Evolutionary conservation across 2,888 invertebrate species (phyloP).

Genomic region (Platycheirus albimanus): DNA sequence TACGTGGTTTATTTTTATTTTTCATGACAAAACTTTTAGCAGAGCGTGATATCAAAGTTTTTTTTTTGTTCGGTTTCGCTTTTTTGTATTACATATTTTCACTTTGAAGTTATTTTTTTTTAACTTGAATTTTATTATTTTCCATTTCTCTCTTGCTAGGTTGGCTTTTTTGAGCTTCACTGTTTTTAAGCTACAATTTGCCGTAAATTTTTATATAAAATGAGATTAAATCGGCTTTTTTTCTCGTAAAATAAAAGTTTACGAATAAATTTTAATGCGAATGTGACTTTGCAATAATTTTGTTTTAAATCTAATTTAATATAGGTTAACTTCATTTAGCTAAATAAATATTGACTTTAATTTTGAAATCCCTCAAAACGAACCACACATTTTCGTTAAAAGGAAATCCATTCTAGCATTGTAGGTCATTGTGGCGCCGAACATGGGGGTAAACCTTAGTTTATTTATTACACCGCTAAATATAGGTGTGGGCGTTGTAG

Average conservation of each 20-base stretch:
- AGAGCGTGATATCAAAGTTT: conserved; percentile 36
- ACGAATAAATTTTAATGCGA: neutral
- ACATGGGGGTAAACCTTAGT: conserved; percentile 53
- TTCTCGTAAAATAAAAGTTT: neutral
- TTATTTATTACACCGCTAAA: conserved; percentile 50
- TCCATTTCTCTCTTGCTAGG: neutral
- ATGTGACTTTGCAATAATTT: neutral
- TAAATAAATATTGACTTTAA: conserved; percentile 35
- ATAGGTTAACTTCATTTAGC: neutral
- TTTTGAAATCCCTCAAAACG: conserved; percentile 3
- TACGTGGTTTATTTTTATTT: conserved; percentile 45
- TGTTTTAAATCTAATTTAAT: too few relatives aligned
- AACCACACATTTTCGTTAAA: neutral
- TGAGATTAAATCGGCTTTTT: neutral
- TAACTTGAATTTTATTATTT: neutral
- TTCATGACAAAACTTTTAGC: conserved; percentile 48
- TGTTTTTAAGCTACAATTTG: neutral
- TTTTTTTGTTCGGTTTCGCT: neutral
- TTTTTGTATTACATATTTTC: too few relatives aligned
- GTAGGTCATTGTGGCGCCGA: conserved; percentile 66
- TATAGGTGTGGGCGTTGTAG: conserved; percentile 33
- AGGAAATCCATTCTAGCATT: conserved; percentile 2
- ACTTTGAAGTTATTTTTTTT: conserved; percentile 52
- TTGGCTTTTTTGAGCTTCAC: neutral
- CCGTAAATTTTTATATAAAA: neutral